phyloP scores from a whole-genome alignment of 2,113 vertebrate genomes.

The Lampris megalopsis region DNA sequence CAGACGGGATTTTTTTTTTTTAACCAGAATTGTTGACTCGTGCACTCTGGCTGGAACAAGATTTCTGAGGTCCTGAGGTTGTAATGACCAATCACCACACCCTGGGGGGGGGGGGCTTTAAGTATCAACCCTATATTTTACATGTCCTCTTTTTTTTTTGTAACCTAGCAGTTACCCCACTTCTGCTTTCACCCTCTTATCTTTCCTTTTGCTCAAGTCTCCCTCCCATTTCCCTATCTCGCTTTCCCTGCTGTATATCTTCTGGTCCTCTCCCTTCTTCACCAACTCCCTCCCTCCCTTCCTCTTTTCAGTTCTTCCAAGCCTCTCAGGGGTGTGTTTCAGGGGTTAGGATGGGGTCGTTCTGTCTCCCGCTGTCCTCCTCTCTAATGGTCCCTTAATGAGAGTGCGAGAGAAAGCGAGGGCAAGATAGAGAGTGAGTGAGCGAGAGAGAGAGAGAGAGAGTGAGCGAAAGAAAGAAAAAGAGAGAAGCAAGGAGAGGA shows the following conservation, averaged over 20 bases:
- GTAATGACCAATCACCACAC: too few species aligned
- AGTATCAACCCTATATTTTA: too few species aligned
- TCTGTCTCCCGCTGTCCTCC: constrained; percentile 62
- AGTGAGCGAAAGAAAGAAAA: constrained; percentile 25
- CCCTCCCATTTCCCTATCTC: constrained; percentile 19
- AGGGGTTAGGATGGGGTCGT: constrained; percentile 69
- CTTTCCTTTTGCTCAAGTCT: constrained; percentile 5
- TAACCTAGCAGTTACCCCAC: background rate
- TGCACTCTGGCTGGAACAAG: too few species aligned
- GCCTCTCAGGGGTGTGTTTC: constrained; percentile 55
- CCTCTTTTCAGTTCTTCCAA: background rate
- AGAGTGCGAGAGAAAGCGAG: constrained; percentile 50
- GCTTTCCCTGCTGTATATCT: constrained; percentile 33
- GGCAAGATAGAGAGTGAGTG: constrained; percentile 4
- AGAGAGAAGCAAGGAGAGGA: background rate
- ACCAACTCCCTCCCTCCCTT: background rate
- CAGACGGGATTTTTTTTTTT: too few species aligned
- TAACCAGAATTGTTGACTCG: too few species aligned
- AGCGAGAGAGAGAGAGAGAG: constrained; percentile 7
- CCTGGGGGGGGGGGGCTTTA: too few species aligned
- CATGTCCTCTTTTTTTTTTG: background rate
- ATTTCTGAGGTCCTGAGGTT: too few species aligned
- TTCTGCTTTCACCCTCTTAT: constrained; percentile 21
- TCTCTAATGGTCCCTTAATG: constrained; percentile 76
- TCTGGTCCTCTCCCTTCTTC: constrained; percentile 36